A percentile compares a stretch with the other conserved stretches of the same genome.
Evolutionary conservation across 2,113 vertebrate genomes (phyloP).

Genomic region (Xenus cinereus): DNA sequence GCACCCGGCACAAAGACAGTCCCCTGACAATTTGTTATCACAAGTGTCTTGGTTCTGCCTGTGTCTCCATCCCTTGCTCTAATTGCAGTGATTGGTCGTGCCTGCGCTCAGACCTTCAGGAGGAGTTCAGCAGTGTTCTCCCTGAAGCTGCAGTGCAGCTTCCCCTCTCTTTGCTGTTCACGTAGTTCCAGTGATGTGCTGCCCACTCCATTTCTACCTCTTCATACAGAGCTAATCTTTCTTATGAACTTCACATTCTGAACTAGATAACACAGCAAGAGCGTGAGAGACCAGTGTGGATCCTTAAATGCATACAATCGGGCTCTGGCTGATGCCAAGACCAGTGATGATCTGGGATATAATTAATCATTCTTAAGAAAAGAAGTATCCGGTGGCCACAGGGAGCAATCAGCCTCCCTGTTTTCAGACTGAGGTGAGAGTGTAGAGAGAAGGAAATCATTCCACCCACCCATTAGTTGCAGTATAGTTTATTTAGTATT

Average conservation of each 20-base stretch:
- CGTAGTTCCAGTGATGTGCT: rapidly evolving
- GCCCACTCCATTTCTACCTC: neutral
- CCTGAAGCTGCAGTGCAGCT: neutral
- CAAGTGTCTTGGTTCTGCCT: neutral
- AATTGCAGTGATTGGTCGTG: rapidly evolving
- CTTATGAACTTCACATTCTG: neutral
- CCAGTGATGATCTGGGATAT: neutral
- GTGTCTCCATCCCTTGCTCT: neutral
- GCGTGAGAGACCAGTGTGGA: neutral
- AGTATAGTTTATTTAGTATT: neutral
- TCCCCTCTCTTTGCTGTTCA: neutral
- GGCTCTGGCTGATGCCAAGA: neutral
- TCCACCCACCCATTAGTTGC: neutral
- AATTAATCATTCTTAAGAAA: neutral
- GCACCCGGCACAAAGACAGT: neutral
- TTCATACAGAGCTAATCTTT: neutral
- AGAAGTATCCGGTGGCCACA: neutral
- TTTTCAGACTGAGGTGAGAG: neutral
- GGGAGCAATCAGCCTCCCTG: neutral
- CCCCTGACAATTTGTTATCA: neutral
- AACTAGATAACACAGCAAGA: neutral
- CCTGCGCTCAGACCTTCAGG: too few relatives aligned
- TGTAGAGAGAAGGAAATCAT: neutral
- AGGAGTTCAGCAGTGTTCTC: neutral
- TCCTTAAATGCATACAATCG: neutral